These are phyloP conservation scores for Nanorana parkeri DNA, from an alignment of 2,113 vertebrate genomes.

Conservation along the genomic window DNA sequence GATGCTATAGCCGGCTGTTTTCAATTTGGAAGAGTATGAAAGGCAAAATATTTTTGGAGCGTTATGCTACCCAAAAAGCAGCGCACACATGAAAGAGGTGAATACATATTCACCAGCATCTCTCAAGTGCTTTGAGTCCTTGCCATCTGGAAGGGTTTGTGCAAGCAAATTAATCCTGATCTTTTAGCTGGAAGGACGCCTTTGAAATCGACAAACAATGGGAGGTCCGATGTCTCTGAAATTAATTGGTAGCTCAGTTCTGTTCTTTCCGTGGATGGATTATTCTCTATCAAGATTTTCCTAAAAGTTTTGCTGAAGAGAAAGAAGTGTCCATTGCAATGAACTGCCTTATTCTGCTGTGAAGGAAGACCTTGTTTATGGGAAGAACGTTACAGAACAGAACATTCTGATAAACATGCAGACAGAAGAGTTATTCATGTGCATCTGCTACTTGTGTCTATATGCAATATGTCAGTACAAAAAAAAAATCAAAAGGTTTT, in stretches of 20 bases:
- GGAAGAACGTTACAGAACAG: too few relatives aligned
- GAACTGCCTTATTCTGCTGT: too few relatives aligned
- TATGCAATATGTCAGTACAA: too few relatives aligned
- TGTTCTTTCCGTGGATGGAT: background rate
- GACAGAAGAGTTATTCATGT: too few relatives aligned
- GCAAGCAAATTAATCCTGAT: constrained; percentile 22
- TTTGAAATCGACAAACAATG: constrained; percentile 36
- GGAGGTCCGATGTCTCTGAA: background rate
- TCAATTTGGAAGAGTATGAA: constrained; percentile 48
- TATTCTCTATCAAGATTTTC: background rate
- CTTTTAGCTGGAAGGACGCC: constrained; percentile 15
- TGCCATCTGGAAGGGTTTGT: constrained; percentile 43
- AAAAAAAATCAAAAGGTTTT: too few relatives aligned
- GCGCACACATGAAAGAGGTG: constrained; percentile 37
- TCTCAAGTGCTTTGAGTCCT: constrained; percentile 32
- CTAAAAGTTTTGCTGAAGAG: background rate
- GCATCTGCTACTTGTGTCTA: too few relatives aligned
- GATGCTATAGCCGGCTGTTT: background rate
- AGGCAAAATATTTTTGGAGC: constrained; percentile 50
- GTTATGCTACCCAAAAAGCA: constrained; percentile 12
- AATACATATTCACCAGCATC: constrained; percentile 11
- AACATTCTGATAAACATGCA: too few relatives aligned
- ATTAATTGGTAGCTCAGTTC: background rate
- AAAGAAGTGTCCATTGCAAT: too few relatives aligned
- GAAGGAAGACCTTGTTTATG: too few relatives aligned